Percentiles rank a stretch among this genome's conserved stretches.
Evolutionary conservation across 2,113 vertebrate genomes (phyloP).

Genomic region (Forbesichthys agassizii): DNA sequence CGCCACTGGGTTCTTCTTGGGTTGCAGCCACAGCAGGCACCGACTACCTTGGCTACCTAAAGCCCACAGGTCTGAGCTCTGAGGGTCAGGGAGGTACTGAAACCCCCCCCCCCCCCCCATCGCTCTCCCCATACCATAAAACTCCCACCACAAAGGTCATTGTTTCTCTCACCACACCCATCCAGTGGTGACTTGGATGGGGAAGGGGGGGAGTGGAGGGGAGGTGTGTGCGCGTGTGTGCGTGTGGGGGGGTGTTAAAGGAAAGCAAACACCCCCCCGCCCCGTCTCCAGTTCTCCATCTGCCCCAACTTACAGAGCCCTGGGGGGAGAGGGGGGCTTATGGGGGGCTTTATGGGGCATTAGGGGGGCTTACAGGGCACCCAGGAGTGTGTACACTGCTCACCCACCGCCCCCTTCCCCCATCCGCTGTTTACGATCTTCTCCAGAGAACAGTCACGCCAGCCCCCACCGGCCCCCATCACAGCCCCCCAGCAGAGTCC

Average conservation of each 20-base stretch:
- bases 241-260: constrained; percentile 33
- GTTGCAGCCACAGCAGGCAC: too few species aligned
- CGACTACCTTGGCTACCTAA: too few species aligned
- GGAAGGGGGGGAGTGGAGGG: not conserved
- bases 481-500: too few species aligned
- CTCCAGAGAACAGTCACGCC: too few species aligned
- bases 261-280: constrained; percentile 3
- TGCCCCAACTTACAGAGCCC: constrained; percentile 15
- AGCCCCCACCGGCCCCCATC: too few species aligned
- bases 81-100: too few species aligned
- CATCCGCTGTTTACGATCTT: constrained; percentile 49
- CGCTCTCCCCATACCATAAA: constrained; percentile 48
- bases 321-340: not conserved
- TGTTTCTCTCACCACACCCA: constrained; percentile 51
- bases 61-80: too few species aligned
- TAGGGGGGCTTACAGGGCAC: constrained; percentile 45
- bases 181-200: constrained; percentile 32
- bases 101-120: constrained; percentile 18
- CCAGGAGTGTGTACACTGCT: constrained; percentile 50
- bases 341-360: not conserved
- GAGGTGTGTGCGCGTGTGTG: not conserved
- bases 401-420: constrained; percentile 13
- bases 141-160: constrained; percentile 45
- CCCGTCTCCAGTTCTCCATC: constrained; percentile 47
- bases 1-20: too few species aligned